Base-by-base conservation (phyloP, 2,888 invertebrate species). In the Molorchus minor region DNA sequence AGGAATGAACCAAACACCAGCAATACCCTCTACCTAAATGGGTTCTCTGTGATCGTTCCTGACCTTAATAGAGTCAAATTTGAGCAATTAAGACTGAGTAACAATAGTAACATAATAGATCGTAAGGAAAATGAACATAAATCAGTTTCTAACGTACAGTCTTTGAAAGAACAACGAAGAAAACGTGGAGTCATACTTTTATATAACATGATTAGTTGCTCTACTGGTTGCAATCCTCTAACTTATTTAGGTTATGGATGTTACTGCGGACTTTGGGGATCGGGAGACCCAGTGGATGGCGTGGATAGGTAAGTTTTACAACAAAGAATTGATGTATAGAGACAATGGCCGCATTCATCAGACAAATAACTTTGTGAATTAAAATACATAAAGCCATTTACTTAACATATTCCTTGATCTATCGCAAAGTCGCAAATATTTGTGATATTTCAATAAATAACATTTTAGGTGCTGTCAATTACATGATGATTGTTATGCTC, bases 231-330 rank as follows among this genome's bases (percentile, higher is more conserved):
- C 72, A 89, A 93, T 76, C 94, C 94, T 0, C 79, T 94, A 1
- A 82, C 86, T 5, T 93, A 90, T 77, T 93, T 93, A 77, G 93
- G 94, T 7, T 94, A 95, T 72, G 94, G 94, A 1, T 95, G 94
- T 78, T 95, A 91, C 78, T 95, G 94, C 74, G 94, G 95, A 2
- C 92, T 94, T 76, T 83, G 93, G 1, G 94, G 94, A 0, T 87
- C 90, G 0, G 94, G 94, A 5, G 82, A 85, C 61, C 86, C 91
- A 1, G 88, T 90, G 21, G 93, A 94, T 79, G 90, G 89, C 16
- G 93, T 94, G 62, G 94, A 92, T 78, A 87, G 85, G 91, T 91
- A 78, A 58, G 49, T 44, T 13, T n/a, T n/a, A 8, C 25, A 25
- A 25, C 25, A 25, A 25, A 5, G 25, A 25, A 5, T 25, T 25